Base-by-base conservation (phyloP, 2,888 invertebrate genomes). In the Notodonta ziczac region DNA sequence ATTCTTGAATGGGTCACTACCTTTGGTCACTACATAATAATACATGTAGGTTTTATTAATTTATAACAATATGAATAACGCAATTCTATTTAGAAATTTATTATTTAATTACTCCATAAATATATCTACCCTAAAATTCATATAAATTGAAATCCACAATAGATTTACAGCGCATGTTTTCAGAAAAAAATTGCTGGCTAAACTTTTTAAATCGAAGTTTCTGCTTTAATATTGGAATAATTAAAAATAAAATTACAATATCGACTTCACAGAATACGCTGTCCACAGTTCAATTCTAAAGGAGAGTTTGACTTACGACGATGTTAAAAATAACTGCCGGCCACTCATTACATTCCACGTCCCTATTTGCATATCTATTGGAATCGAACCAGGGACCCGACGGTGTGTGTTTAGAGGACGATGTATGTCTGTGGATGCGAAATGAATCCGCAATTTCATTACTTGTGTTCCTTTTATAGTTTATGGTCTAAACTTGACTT, bases 331-430 rank as follows among this genome's bases (percentile, higher is more conserved):
- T 93, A 91, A 93, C 93, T 86, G 90, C 89, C 89, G 88, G 86
- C 86, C 89, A 86, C 90, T 93, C 92, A 93, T 93, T 93, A 93
- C 91, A 87, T 85, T 84, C 85, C 83, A 81, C 83, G 81, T 86
- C 82, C 89, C 84, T 89, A 93, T 93, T 93, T 93, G 93, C 93
- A 93, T 93, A 93, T 91, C 93, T 93, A 93, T 93, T 93, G 93
- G 92, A 93, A 89, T 90, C 88, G 91, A 88, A 88, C 80, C 78
- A 77, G 66, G 79, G 81, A 72, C 77, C 80, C 77, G 80, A 75
- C 83, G 85, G 85, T 91, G 91, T 92, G 91, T 93, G 91, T 91
- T 92, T 90, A 89, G 88, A 83, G 78, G 67, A 83, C 90, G 91
- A 91, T 90, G 89, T 83, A 92, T 87, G 81, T 74, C 83, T 80